These are phyloP conservation scores for Notamacropus eugenii DNA, from an alignment of 2,797 vertebrate genomes.

Conservation along the genomic window DNA sequence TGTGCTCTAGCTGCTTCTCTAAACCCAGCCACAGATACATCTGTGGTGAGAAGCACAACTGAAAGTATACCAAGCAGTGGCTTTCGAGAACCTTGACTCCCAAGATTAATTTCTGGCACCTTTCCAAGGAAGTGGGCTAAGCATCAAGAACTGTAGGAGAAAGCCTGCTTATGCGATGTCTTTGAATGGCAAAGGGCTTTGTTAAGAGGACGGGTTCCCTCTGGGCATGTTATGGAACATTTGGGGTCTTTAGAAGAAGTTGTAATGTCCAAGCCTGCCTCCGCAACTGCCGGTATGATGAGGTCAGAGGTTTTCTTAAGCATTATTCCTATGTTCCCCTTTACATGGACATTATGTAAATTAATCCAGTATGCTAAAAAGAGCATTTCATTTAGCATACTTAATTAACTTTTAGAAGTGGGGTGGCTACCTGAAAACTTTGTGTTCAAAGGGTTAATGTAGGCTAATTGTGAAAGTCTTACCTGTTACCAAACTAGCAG, in stretches of 20 bases:
- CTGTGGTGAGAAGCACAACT: not conserved
- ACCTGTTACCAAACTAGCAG: rapidly evolving
- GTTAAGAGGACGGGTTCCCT: not conserved
- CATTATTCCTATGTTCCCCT: not conserved
- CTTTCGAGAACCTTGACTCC: not conserved
- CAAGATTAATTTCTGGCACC: not conserved
- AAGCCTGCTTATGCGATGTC: not conserved
- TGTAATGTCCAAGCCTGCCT: not conserved
- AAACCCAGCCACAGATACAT: not conserved
- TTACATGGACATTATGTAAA: not conserved
- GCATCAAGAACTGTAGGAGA: not conserved
- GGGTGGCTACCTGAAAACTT: not conserved
- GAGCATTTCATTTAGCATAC: not conserved
- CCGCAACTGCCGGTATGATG: not conserved
- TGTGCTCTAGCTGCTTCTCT: not conserved
- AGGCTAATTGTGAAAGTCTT: not conserved
- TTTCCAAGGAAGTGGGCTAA: not conserved
- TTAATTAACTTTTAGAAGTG: not conserved
- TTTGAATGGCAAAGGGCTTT: not conserved
- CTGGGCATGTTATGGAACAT: not conserved
- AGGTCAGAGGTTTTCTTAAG: not conserved
- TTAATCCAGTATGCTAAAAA: not conserved
- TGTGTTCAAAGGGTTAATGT: not conserved
- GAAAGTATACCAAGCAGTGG: not conserved
- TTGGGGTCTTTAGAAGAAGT: not conserved